A percentile compares a stretch with the other conserved stretches of the same genome.
Evolutionary conservation across 2,797 vertebrate species (phyloP).

Genomic region (Staurois parvus): DNA sequence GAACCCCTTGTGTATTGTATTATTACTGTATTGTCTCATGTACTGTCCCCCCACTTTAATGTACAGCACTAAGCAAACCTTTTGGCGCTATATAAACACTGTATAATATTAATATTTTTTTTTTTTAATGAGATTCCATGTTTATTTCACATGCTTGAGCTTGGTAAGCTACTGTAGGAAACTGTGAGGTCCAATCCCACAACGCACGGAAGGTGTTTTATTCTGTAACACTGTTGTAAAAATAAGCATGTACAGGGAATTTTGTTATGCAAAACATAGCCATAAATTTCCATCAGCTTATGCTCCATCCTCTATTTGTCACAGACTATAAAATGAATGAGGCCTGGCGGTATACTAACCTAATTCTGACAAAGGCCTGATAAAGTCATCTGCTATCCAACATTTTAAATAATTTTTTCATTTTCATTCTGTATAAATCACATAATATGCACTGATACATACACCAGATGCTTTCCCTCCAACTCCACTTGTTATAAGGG

Average conservation of each 20-base stretch:
- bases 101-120: no score
- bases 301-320: neutral
- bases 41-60: no score
- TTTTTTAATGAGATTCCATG: no score
- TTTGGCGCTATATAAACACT: no score
- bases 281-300: neutral
- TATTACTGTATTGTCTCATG: no score
- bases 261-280: neutral
- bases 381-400: constrained; percentile 10
- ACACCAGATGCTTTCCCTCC: constrained; percentile 47
- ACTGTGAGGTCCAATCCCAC: neutral
- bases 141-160: neutral
- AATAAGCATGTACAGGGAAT: neutral
- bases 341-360: neutral
- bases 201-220: neutral
- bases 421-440: constrained; percentile 4
- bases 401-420: constrained; percentile 5
- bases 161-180: neutral
- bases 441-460: constrained; percentile 35
- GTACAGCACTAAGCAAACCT: no score
- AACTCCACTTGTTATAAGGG: constrained; percentile 39
- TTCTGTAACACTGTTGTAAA: no score
- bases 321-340: neutral
- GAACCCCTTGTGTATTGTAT: no score
- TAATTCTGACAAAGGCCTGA: constrained; percentile 16